Percentiles rank a stretch among this genome's conserved stretches.
Conservation (phyloP, 2,888 invertebrate species). For the Monopis laevigella region DNA sequence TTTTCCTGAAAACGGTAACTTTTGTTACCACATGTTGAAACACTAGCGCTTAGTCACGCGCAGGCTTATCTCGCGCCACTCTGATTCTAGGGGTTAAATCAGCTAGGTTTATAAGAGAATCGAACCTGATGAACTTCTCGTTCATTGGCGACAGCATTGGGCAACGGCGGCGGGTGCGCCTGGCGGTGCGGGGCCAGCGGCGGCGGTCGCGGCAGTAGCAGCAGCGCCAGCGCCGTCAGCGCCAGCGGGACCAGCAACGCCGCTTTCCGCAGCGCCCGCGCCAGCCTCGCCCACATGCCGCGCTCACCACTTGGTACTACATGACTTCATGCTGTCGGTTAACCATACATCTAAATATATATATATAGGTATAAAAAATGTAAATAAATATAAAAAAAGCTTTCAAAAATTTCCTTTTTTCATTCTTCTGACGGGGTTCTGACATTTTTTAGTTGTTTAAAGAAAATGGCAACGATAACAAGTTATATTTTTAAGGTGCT, state of each 20-base stretch:
- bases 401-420: too few relatives aligned
- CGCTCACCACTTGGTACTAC: conserved; percentile 13
- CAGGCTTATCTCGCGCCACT: too few relatives aligned
- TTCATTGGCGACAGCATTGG: neutral
- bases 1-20: too few relatives aligned
- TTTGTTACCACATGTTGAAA: too few relatives aligned
- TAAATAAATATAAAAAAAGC: neutral
- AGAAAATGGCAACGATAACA: too few relatives aligned
- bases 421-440: too few relatives aligned
- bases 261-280: conserved; percentile 49
- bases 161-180: conserved; percentile 23
- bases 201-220: conserved; percentile 54
- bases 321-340: too few relatives aligned
- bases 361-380: neutral
- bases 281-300: conserved; percentile 46
- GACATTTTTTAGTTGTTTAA: too few relatives aligned
- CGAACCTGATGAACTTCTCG: conserved; percentile 3
- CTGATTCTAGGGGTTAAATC: too few relatives aligned
- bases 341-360: too few relatives aligned
- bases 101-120: neutral
- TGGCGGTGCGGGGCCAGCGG: conserved; percentile 27
- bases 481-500: too few relatives aligned
- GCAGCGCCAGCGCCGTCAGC: conserved; percentile 59
- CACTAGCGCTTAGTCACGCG: too few relatives aligned
- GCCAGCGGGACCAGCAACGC: conserved; percentile 59